A percentile compares a stretch with the other conserved stretches of the same genome.
These are phyloP conservation scores for Mobula hypostoma DNA, from an alignment of 2,113 vertebrate genomes.

Conservation along the genomic window DNA sequence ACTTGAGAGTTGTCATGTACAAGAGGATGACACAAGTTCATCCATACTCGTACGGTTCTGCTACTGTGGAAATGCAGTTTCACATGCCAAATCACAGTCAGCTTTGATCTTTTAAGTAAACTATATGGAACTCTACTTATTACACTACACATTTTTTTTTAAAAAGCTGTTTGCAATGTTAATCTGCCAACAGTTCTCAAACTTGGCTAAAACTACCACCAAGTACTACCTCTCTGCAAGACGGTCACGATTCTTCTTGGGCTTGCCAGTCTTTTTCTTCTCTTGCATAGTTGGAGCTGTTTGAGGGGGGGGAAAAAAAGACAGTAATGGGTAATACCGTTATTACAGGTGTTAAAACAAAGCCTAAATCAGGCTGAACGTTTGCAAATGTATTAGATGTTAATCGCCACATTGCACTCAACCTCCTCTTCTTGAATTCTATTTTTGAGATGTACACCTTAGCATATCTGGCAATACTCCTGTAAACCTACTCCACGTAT, in stretches of 20 bases:
- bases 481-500: no score
- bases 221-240: constrained; percentile 21
- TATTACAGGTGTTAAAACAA: no score
- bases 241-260: constrained; percentile 28
- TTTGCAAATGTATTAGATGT: no score
- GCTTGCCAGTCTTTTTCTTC: constrained; percentile 27
- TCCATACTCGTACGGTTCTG: background rate
- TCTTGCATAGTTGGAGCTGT: constrained; percentile 35
- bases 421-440: no score
- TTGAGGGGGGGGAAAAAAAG: background rate
- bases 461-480: no score
- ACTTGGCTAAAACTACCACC: background rate
- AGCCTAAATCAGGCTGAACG: no score
- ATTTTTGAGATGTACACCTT: background rate
- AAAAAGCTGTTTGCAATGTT: background rate
- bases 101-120: background rate
- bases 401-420: no score
- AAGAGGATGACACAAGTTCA: background rate
- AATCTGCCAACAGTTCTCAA: background rate
- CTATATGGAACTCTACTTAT: background rate
- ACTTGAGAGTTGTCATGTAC: background rate
- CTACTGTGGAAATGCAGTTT: background rate
- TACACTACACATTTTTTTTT: background rate
- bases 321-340: background rate
- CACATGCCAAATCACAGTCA: background rate